Conservation (phyloP, 2,113 vertebrate species). For the Neodontobutis hainanensis region DNA sequence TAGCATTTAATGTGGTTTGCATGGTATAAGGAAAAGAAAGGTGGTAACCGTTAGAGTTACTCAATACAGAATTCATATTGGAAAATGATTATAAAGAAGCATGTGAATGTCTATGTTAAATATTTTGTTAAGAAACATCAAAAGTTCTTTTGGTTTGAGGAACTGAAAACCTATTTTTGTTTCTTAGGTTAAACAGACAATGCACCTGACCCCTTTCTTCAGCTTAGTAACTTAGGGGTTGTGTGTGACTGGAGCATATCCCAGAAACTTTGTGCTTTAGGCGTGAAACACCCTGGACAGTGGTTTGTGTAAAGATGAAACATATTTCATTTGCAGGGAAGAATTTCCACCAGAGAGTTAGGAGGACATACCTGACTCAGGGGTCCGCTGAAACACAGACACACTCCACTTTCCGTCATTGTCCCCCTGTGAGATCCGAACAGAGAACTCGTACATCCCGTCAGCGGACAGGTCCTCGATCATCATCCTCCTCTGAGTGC, state of each 20-base stretch:
- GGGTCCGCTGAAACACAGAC: constrained; percentile 95
- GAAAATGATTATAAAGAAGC: constrained; percentile 8
- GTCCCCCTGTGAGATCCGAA: constrained; percentile 87
- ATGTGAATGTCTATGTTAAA: constrained; percentile 2
- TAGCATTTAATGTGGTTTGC: constrained; percentile 37
- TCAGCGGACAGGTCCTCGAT: constrained; percentile 88
- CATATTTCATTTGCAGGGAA: constrained; percentile 1
- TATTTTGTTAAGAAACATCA: background rate
- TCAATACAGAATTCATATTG: constrained; percentile 15
- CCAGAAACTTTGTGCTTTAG: no score
- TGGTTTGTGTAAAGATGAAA: no score
- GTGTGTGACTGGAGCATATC: no score
- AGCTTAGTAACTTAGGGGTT: no score
- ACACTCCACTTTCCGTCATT: constrained; percentile 90
- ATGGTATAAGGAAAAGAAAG: constrained; percentile 28
- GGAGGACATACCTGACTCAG: constrained; percentile 87
- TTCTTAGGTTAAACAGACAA: background rate
- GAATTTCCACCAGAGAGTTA: no score
- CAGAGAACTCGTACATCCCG: constrained; percentile 95
- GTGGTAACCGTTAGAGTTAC: constrained; percentile 18
- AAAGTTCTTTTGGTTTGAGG: background rate
- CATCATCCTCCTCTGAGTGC: constrained; percentile 82
- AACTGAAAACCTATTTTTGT: background rate
- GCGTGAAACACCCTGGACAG: no score
- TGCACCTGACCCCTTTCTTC: background rate